These are phyloP conservation scores for Nothocercus nigrocapillus DNA, from an alignment of 2,113 vertebrate genomes.

Conservation along the genomic window DNA sequence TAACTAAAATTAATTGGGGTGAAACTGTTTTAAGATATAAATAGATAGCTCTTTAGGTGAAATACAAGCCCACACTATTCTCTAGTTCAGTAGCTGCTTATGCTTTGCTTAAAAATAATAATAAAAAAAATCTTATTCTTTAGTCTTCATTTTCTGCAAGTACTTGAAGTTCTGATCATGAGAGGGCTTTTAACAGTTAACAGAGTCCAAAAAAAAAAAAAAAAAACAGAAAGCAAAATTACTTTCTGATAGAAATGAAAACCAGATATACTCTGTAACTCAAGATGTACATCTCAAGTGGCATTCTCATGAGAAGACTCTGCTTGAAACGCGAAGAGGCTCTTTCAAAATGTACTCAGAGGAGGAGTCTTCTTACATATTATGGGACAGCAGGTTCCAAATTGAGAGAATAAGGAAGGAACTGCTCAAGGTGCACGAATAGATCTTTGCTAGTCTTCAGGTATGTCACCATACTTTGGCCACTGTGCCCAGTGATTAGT, in stretches of 20 bases:
- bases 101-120: not conserved
- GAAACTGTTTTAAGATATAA: not conserved
- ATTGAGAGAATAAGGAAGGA: fast-evolving
- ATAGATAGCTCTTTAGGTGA: not conserved
- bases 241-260: not conserved
- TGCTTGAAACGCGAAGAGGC: fast-evolving
- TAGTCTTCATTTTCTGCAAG: too few relatives aligned
- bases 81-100: too few relatives aligned
- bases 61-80: not conserved
- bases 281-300: fast-evolving
- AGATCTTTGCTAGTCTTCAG: not conserved
- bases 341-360: not conserved
- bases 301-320: not conserved
- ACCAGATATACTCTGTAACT: fast-evolving
- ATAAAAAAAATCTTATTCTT: not conserved
- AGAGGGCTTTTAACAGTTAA: too few relatives aligned
- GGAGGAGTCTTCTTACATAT: not conserved
- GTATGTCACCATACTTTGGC: not conserved
- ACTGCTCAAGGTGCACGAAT: not conserved
- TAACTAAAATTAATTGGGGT: not conserved
- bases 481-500: not conserved
- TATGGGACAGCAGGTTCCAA: not conserved
- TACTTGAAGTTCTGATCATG: too few relatives aligned
- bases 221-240: not conserved
- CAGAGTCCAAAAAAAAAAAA: too few relatives aligned